Base-by-base conservation (phyloP, 53 echinoderm and acorn worm genomes). In the Paracentrotus lividus region DNA sequence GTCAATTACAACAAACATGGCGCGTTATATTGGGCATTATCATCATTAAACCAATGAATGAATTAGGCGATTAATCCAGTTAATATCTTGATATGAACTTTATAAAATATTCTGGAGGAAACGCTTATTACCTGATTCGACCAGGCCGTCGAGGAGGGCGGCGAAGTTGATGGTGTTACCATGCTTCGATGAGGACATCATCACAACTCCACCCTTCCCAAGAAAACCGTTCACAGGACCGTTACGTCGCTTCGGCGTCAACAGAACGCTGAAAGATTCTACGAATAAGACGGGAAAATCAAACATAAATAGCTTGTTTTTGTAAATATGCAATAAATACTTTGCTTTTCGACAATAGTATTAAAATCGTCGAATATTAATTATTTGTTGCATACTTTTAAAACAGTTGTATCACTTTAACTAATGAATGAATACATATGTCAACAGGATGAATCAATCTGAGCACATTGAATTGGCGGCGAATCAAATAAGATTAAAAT, bases 241-340 rank as follows among this genome's bases (percentile, higher is more conserved):
- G 87, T 94, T 95, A 61, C 94, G 92, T 72, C 94, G 33, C 92
- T 96, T 78, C 42, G 96, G 86, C 4, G 93, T 95, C 76, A 98
- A 81, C 14, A 98, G 89, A 72, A 94, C 94, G 68, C 98, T 98
- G 89, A 98, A 98, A 40, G 96, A 95, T 93, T 98, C 98, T 98
- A 68, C 15, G 10, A 90, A 75, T 18, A 59, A 54, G 24, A 77
- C 23, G 24, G 16, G 56, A 56, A 34, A 4, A 29, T 18, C 27
- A 18, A 18, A 64, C 31, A 64, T 59, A 59, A 59, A 1, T 59
- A 24, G 27, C 31, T 64, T 64, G 29, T 64, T 64, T 2, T 27
- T 64, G 1, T 9, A 10, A 54, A 8, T 54, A 18, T 8, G n/a
- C n/a, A n/a, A n/a, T n/a, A n/a, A n/a, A n/a, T n/a, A n/a, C n/a